Base-by-base conservation (phyloP, 2,888 invertebrate species). In the Busseola fusca region DNA sequence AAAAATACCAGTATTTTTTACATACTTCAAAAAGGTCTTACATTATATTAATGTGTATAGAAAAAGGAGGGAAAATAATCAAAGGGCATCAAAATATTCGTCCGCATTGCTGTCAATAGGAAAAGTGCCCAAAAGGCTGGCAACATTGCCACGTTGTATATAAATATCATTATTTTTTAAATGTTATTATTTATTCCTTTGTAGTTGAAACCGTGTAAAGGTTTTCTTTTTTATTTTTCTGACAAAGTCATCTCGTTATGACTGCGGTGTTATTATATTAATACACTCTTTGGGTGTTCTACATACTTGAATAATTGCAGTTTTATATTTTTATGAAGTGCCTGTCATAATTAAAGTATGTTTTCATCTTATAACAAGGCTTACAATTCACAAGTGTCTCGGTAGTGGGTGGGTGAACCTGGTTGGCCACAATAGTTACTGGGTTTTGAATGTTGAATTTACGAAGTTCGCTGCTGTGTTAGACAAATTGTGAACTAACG, bases 101-200 rank as follows among this genome's bases (percentile, higher is more conserved):
- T 40, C 14, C 14, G 12, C 40, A 14, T 40, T 14, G 40, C 14
- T 40, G 40, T 40, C 40, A 40, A 40, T 40, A 40, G 14, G 3
- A 40, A 40, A 40, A 12, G 40, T 40, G 14, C 40, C 14, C 14
- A 40, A 40, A 14, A 14, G 4, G 14, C 40, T 14, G 40, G 40
- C 14, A 40, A 4, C 40, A 40, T 40, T 14, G 14, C 40, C 40
- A 40, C 0, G 40, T 40, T 40, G 40, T 14, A 40, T 3, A 48
- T 10, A 10, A 48, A 48, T 48, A 48, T 10, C 2, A 10, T n/a
- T n/a, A n/a, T 12, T 40, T 40, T 40, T 2, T 14, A 40, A 40
- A 40, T n/a, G n/a, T 21, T 18, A 9, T 21, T 9, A 48, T 50
- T 66, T 40, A 50, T 78, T 83, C 54, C 64, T 25, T 25, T n/a